phyloP scores from a whole-genome alignment of 2,888 invertebrate species.

The Caenorhabditis sulstoni region DNA sequence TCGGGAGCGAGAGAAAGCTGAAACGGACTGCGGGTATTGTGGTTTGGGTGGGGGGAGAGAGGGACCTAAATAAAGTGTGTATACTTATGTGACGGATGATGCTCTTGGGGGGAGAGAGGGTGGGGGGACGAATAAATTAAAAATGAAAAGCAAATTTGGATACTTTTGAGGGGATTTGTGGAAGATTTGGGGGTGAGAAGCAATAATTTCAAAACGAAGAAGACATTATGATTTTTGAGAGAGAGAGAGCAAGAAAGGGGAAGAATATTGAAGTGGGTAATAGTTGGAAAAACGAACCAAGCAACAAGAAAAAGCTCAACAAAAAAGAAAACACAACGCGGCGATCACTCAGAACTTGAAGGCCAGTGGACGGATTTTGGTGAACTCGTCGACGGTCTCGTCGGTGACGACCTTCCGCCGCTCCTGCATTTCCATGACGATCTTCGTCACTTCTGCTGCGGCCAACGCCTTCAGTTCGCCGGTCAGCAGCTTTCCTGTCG shows the following conservation, averaged over 20 bases:
- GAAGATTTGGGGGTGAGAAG: background rate
- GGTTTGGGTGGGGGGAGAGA: background rate
- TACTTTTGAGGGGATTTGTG: too few species aligned
- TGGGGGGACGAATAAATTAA: constrained; percentile 19
- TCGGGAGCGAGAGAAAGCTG: too few species aligned
- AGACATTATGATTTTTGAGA: constrained; percentile 14
- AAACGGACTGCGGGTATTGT: too few species aligned
- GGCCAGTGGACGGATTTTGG: constrained; percentile 84
- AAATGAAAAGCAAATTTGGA: background rate
- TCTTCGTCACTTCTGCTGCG: constrained; percentile 84
- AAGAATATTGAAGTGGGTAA: background rate
- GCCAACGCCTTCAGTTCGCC: constrained; percentile 95
- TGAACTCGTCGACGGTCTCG: constrained; percentile 89
- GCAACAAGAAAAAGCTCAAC: constrained; percentile 31
- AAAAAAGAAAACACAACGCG: constrained; percentile 16
- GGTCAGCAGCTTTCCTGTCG: constrained; percentile 91
- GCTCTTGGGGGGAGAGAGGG: background rate
- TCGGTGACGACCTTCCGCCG: constrained; percentile 89
- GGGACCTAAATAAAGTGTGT: background rate
- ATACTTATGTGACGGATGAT: background rate
- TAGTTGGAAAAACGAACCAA: background rate
- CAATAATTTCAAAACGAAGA: constrained; percentile 9
- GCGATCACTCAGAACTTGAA: constrained; percentile 35
- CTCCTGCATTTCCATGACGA: constrained; percentile 90
- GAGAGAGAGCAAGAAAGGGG: background rate